Percentiles rank a stretch among this genome's conserved stretches.
Evolutionary conservation across 2,888 invertebrate species (phyloP).

Genomic region (Argyra leucocephala): DNA sequence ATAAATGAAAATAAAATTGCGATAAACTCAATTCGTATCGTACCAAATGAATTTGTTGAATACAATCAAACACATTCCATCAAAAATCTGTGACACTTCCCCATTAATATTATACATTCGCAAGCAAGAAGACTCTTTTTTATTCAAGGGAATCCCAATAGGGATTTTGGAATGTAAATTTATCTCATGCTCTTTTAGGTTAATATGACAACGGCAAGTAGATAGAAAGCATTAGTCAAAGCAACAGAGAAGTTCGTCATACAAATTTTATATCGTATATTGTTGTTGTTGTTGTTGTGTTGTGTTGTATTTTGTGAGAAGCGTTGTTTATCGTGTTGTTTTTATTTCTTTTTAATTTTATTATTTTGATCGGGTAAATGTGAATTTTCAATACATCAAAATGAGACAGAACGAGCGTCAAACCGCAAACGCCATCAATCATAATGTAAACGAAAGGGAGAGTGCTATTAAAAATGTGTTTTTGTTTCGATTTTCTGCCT

Average conservation of each 20-base stretch:
- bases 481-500: conserved; percentile 3
- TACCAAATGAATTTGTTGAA: no score
- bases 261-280: not conserved
- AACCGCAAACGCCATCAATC: conserved; percentile 26
- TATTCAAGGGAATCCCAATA: no score
- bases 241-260: not conserved
- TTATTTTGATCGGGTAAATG: conserved; percentile 4
- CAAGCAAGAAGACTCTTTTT: no score
- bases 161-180: no score
- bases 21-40: no score
- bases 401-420: conserved; percentile 16
- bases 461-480: conserved; percentile 25
- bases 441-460: conserved; percentile 29
- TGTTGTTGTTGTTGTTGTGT: not conserved
- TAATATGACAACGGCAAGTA: not conserved
- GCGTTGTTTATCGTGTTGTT: not conserved
- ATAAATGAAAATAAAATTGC: not conserved
- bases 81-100: no score
- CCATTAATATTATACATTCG: no score
- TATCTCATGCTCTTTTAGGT: no score
- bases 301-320: not conserved
- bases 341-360: conserved; percentile 6
- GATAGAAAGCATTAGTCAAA: not conserved
- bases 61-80: no score
- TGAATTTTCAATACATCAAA: not conserved